Evolutionary conservation across 92 coral and sea anemone species (phyloP), one percentile per base, ranked within the genome.

Genomic region (Parazoanthus swiftii): DNA sequence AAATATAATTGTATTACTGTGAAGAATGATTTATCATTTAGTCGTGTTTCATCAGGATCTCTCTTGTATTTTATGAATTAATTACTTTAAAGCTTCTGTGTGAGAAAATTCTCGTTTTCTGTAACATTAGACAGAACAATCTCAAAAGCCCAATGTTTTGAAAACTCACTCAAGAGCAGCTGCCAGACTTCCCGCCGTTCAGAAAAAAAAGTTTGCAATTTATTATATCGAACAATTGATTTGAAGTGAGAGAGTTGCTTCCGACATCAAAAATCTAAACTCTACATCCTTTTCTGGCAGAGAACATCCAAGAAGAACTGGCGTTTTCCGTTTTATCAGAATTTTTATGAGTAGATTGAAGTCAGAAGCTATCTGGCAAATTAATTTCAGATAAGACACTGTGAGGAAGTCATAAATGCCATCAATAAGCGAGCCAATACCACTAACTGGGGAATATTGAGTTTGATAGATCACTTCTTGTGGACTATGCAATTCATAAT

Each of bases 311-410:
- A n/a, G 70, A 26, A 42, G 42, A 67, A 72, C 9, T 72, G 33
- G 48, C 42, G 33, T 35, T 58, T 50, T 63, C 23, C 20, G 33
- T 54, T 11, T 25, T 58, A 33, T 39, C 25, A 9, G 35, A 46
- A 70, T 71, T 44, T 59, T 18, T 71, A 43, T 68, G 33, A 71
- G 66, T 25, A 84, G 72, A 36, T 72, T 33, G 79, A 44, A 48
- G 46, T 46, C 25, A 84, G 59, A 84, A 84, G 44, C 67, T 73
- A 71, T 72, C 33, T 84, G 20, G 44, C 59, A 84, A 70, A 84
- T 84, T 84, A 84, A 71, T 84, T 84, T 84, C 43, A 74, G 87
- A 84, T 84, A 84, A 84, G 87, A 44, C 67, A 18, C 76, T 67
- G 79, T 35, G 48, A 84, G 66, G 46, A 84, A 84, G 78, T 51